Base-by-base conservation (phyloP, 2,888 invertebrate genomes). In the Lydus trimaculatus region DNA sequence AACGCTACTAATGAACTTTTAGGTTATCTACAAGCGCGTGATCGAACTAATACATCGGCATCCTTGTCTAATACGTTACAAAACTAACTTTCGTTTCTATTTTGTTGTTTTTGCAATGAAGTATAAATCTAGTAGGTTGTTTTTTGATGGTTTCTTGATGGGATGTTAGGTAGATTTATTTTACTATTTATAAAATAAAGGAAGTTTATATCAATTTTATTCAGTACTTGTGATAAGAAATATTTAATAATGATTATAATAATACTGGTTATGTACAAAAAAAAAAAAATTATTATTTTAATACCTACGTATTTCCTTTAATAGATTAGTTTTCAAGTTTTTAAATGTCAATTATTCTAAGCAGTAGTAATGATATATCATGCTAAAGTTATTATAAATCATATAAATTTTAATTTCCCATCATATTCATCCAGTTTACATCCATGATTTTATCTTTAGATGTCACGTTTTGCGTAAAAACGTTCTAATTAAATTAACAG, bases 401-500 rank as follows among this genome's bases (percentile, higher is more conserved):
- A 56, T 56, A 3, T 13, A 25, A 1, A 11, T 56, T 25, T 56
- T 56, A 9, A 36, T 17, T 8, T 13, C 17, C 17, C 5, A 43
- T 56, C 15, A 5, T 13, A 13, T 56, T 25, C 6, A 11, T 17
- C 17, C 11, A 56, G 52, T 56, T 13, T 56, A 6, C 13, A n/a
- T 20, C 9, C 8, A 20, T n/a, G 7, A 20, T 20, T 48, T 20
- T 48, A 56, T 56, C 56, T 20, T 48, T 56, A 56, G 5, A 15
- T 25, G 56, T 25, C 48, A 48, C 28, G 28, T 48, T 48, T 20
- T 20, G 8, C 11, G 48, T 56, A 9, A 56, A 56, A 25, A 25
- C 56, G 3, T 0, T 25, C 5, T 56, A 56, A 56, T 56, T 56
- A 56, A 56, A 56, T 56, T 56, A 56, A 56, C 56, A 48, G 39